Evolutionary conservation across 2,888 invertebrate species (phyloP).

Genomic region (Branchipolynoe longqiensis): DNA sequence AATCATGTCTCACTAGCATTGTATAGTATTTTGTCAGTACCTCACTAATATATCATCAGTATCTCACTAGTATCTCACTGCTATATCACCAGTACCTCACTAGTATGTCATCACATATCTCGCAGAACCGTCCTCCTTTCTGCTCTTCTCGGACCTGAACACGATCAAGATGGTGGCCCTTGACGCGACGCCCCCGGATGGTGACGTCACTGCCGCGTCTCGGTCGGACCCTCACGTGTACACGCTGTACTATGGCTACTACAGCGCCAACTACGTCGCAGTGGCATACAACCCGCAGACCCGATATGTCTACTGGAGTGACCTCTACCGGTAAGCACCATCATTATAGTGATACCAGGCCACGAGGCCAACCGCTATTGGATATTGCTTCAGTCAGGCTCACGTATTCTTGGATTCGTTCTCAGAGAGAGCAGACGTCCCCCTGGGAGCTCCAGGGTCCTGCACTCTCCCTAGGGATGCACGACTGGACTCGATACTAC

Average conservation of each 20-base stretch:
- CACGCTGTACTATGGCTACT: slow-evolving; percentile 39
- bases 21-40: too few species aligned
- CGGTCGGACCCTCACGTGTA: slow-evolving; percentile 30
- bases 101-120: neutral
- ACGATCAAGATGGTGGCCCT: slow-evolving; percentile 54
- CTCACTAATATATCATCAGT: neutral
- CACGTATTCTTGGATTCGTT: too few species aligned
- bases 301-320: slow-evolving; percentile 52
- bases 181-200: neutral
- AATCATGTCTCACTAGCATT: too few species aligned
- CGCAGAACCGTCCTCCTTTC: slow-evolving; percentile 58
- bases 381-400: too few species aligned
- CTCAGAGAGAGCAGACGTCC: too few species aligned
- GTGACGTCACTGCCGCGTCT: neutral
- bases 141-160: slow-evolving; percentile 61
- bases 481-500: too few species aligned
- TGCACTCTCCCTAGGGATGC: too few species aligned
- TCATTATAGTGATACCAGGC: too few species aligned
- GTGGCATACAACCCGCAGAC: slow-evolving; percentile 49
- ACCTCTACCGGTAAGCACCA: slow-evolving; percentile 60
- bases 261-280: slow-evolving; percentile 55
- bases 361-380: too few species aligned
- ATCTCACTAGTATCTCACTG: too few species aligned
- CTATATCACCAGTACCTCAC: neutral
- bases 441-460: too few species aligned